Percentiles rank a stretch among this genome's conserved stretches.
Evolutionary conservation across 2,113 vertebrate species (phyloP).

Genomic region (Shinisaurus crocodilurus): DNA sequence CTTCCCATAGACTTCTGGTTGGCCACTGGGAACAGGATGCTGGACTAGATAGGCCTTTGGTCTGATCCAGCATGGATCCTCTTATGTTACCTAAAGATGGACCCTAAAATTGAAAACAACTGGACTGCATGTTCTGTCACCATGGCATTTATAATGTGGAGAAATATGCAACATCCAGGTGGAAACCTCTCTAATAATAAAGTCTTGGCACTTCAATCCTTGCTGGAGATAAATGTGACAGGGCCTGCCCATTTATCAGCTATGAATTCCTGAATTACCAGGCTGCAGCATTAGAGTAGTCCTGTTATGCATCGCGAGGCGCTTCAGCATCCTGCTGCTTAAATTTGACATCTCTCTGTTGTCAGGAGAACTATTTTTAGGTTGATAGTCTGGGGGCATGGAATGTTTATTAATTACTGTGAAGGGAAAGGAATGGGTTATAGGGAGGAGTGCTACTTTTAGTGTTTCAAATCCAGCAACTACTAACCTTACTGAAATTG

Average conservation of each 20-base stretch:
- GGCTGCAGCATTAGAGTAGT: conserved; percentile 46
- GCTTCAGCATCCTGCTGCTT: conserved; percentile 65
- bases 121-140: neutral
- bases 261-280: conserved; percentile 69
- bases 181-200: conserved; percentile 54
- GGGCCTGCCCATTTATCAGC: conserved; percentile 57
- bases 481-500: neutral
- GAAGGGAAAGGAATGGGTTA: conserved; percentile 43
- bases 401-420: conserved; percentile 44
- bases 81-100: no score
- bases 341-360: conserved; percentile 60
- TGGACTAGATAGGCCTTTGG: no score
- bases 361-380: conserved; percentile 72
- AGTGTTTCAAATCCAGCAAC: conserved; percentile 47
- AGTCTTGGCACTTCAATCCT: conserved; percentile 30
- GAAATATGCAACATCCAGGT: conserved; percentile 37
- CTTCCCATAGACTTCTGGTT: no score
- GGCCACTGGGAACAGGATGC: no score
- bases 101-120: neutral
- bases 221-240: conserved; percentile 60
- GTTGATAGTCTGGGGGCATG: conserved; percentile 52
- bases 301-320: conserved; percentile 56
- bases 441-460: neutral
- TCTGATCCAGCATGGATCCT: no score
- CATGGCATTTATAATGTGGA: neutral